phyloP scores from a whole-genome alignment of 2,888 invertebrate species.

The Globia sparganii region DNA sequence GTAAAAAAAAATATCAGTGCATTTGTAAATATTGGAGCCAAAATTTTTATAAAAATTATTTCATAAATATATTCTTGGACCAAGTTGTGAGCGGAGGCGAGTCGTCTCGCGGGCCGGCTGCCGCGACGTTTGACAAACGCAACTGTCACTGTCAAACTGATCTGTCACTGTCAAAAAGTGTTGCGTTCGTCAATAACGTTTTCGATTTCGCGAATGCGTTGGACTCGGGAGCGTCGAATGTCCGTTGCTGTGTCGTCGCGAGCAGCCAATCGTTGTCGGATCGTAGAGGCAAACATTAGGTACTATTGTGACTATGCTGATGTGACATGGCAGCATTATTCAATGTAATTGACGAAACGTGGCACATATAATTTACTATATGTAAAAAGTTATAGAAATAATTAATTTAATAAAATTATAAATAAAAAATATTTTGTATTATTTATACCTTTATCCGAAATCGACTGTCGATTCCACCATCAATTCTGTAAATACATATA shows the following conservation, averaged over 20 bases:
- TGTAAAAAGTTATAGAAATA: slow-evolving; percentile 91
- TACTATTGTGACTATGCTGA: slow-evolving; percentile 85
- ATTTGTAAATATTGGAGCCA: slow-evolving; percentile 89
- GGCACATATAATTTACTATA: slow-evolving; percentile 89
- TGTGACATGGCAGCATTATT: slow-evolving; percentile 86
- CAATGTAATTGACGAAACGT: slow-evolving; percentile 87
- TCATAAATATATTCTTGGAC: slow-evolving; percentile 86
- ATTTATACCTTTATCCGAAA: slow-evolving; percentile 67
- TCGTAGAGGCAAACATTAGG: slow-evolving; percentile 88
- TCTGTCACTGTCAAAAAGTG: slow-evolving; percentile 27
- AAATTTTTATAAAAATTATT: slow-evolving; percentile 90
- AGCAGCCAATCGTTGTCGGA: slow-evolving; percentile 79
- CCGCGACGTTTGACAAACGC: slow-evolving; percentile 45
- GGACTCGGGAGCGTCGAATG: slow-evolving; percentile 45
- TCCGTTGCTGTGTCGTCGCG: slow-evolving; percentile 58
- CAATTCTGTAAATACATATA: no score
- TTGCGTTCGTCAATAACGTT: slow-evolving; percentile 42
- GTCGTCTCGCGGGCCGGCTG: slow-evolving; percentile 67
- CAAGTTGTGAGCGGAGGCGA: slow-evolving; percentile 77
- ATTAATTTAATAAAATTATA: slow-evolving; percentile 91
- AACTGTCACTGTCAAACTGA: slow-evolving; percentile 33
- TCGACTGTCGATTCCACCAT: no score
- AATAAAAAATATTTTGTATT: slow-evolving; percentile 81
- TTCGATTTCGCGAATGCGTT: slow-evolving; percentile 17
- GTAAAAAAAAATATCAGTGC: slow-evolving; percentile 86